A percentile compares a stretch with the other conserved stretches of the same genome.
These are phyloP conservation scores for Diplodus sargus DNA, from an alignment of 2,797 vertebrate genomes.

Conservation along the genomic window DNA sequence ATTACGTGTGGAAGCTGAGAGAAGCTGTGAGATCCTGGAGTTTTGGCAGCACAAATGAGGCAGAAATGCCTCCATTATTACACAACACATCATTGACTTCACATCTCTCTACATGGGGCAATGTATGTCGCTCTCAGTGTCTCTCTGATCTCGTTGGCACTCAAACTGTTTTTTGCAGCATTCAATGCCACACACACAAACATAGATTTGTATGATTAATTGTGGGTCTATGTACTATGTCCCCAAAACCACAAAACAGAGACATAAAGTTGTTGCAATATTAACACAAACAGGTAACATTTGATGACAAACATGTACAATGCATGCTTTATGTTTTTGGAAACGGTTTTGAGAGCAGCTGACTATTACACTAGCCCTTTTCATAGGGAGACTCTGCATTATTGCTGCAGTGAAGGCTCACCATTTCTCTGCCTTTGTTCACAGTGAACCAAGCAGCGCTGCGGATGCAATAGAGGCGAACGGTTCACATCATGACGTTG, in stretches of 20 bases:
- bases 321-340: not conserved
- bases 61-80: slow-evolving; percentile 68
- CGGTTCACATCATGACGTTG: too few species aligned
- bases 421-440: too few species aligned
- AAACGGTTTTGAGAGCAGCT: too few species aligned
- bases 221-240: slow-evolving; percentile 2
- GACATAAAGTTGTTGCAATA: not conserved
- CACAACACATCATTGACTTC: slow-evolving; percentile 69
- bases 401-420: too few species aligned
- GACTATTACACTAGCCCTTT: too few species aligned
- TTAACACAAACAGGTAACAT: slow-evolving; percentile 13
- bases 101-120: slow-evolving; percentile 57
- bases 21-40: slow-evolving; percentile 49
- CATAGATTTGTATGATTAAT: slow-evolving; percentile 40
- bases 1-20: slow-evolving; percentile 33
- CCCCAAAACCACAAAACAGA: slow-evolving; percentile 1
- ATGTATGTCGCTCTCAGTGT: slow-evolving; percentile 17
- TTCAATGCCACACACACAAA: not conserved
- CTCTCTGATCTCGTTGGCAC: slow-evolving; percentile 20
- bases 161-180: slow-evolving; percentile 23
- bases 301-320: slow-evolving; percentile 1
- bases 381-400: too few species aligned
- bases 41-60: slow-evolving; percentile 69
- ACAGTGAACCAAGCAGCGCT: too few species aligned
- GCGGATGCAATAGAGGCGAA: too few species aligned